phyloP scores from a whole-genome alignment of 2,888 invertebrate species.

The Drosophila parthenogenetica region DNA sequence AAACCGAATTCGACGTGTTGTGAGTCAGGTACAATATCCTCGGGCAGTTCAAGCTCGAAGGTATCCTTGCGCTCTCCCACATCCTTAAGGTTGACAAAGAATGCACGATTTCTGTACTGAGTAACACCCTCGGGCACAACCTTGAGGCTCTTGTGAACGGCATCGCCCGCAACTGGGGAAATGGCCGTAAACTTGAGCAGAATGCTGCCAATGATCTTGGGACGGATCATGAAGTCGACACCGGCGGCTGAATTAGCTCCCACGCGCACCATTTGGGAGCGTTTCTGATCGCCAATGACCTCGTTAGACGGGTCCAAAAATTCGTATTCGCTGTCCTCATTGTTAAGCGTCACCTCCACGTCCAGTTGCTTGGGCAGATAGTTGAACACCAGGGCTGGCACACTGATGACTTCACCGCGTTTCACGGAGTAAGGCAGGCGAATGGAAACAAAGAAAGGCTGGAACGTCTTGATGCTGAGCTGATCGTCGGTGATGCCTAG shows the following conservation, averaged over 20 bases:
- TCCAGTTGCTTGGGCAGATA: slow-evolving; percentile 91
- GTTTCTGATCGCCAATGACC: slow-evolving; percentile 93
- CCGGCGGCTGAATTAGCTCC: slow-evolving; percentile 90
- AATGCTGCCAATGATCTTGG: slow-evolving; percentile 89
- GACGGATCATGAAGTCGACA: slow-evolving; percentile 93
- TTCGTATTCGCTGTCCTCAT: slow-evolving; percentile 92
- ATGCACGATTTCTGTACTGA: slow-evolving; percentile 89
- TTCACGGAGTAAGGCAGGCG: slow-evolving; percentile 96
- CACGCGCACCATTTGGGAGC: slow-evolving; percentile 89
- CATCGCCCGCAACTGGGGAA: slow-evolving; percentile 92
- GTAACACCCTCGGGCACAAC: slow-evolving; percentile 94
- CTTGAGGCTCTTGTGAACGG: slow-evolving; percentile 89
- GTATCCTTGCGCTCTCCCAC: slow-evolving; percentile 86
- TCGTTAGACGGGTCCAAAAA: slow-evolving; percentile 94
- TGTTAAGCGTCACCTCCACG: slow-evolving; percentile 93
- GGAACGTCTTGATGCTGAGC: slow-evolving; percentile 90
- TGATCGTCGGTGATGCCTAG: slow-evolving; percentile 90
- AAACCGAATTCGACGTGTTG: slow-evolving; percentile 87
- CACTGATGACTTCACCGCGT: slow-evolving; percentile 94
- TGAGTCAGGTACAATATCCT: slow-evolving; percentile 88
- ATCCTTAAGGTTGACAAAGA: slow-evolving; percentile 89
- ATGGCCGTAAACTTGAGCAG: slow-evolving; percentile 91
- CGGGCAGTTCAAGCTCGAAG: slow-evolving; percentile 91
- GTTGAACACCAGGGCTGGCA: slow-evolving; percentile 94
- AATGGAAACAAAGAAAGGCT: slow-evolving; percentile 93